Percentiles rank a stretch among this genome's conserved stretches.
phyloP scores from a whole-genome alignment of 1,140 invertebrate species.

The Ips typographus region DNA sequence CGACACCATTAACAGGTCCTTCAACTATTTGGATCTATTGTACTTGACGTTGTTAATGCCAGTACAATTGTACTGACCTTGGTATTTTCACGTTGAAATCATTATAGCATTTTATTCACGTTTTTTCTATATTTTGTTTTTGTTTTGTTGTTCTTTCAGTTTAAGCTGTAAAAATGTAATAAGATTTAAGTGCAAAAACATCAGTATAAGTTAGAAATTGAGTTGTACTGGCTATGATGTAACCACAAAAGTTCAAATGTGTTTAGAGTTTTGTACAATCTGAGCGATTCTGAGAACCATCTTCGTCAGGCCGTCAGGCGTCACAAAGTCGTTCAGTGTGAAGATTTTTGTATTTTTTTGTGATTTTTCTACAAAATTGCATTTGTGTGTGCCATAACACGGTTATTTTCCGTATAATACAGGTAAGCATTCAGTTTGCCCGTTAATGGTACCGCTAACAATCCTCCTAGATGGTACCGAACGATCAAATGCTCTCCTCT shows the following conservation, averaged over 20 bases:
- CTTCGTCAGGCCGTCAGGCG: conserved; percentile 22
- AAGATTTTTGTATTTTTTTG: conserved; percentile 24
- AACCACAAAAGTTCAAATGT: background rate
- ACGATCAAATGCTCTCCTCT: conserved; percentile 34
- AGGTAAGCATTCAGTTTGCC: conserved; percentile 26
- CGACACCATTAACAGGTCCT: too few relatives aligned
- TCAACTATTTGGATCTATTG: too few relatives aligned
- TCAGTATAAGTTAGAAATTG: too few relatives aligned
- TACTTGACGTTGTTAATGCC: too few relatives aligned
- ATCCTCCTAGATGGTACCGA: conserved; percentile 8
- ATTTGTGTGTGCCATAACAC: conserved; percentile 14
- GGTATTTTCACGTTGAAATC: too few relatives aligned
- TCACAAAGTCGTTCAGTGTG: conserved; percentile 27
- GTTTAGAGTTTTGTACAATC: conserved; percentile 11
- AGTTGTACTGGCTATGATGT: too few relatives aligned
- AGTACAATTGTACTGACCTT: too few relatives aligned
- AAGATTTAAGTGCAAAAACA: too few relatives aligned
- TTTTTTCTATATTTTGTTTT: too few relatives aligned
- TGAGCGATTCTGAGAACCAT: conserved; percentile 4
- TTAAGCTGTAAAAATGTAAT: too few relatives aligned
- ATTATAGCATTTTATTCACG: too few relatives aligned
- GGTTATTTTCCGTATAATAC: conserved; percentile 23
- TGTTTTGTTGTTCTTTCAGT: too few relatives aligned
- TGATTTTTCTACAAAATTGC: conserved; percentile 29
- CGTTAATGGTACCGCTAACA: conserved; percentile 1